Conservation (phyloP, 1,140 invertebrate genomes). For the Agraylea sexmaculata region DNA sequence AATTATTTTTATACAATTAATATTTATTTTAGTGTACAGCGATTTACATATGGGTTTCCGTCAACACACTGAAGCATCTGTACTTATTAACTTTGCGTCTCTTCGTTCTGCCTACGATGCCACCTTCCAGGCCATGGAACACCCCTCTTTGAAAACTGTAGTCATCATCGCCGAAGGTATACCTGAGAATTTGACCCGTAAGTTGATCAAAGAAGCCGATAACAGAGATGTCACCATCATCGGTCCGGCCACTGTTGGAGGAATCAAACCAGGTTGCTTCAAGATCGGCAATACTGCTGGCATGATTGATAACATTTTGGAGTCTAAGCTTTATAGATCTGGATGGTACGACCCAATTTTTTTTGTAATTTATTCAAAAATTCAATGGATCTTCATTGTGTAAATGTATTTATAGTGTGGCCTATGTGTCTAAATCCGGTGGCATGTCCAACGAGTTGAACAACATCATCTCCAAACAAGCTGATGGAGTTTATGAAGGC, state of each 20-base stretch:
- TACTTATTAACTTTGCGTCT: constrained; percentile 98
- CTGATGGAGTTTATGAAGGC: constrained; percentile 95
- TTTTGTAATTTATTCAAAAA: background rate
- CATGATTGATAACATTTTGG: constrained; percentile 99
- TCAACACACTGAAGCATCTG: constrained; percentile 89
- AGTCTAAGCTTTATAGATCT: constrained; percentile 91
- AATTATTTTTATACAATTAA: constrained; percentile 16
- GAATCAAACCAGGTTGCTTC: constrained; percentile 97
- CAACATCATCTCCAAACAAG: constrained; percentile 94
- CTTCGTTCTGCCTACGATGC: constrained; percentile 95
- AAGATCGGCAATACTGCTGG: constrained; percentile 99
- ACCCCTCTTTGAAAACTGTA: constrained; percentile 88
- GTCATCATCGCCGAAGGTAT: constrained; percentile 99
- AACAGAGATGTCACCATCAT: constrained; percentile 66
- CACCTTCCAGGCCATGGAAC: constrained; percentile 86
- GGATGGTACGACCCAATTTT: constrained; percentile 47
- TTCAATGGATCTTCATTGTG: constrained; percentile 3
- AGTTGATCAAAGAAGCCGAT: constrained; percentile 79
- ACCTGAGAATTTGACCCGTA: constrained; percentile 94
- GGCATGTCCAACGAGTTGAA: constrained; percentile 99
- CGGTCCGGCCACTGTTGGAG: constrained; percentile 95
- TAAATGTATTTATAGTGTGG: constrained; percentile 54
- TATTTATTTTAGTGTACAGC: constrained; percentile 73
- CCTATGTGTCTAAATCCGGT: constrained; percentile 95
- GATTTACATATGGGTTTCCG: constrained; percentile 94